Percentiles rank a stretch among this genome's conserved stretches.
These are phyloP conservation scores for Protonemura montana DNA, from an alignment of 2,888 invertebrate species.

Conservation along the genomic window DNA sequence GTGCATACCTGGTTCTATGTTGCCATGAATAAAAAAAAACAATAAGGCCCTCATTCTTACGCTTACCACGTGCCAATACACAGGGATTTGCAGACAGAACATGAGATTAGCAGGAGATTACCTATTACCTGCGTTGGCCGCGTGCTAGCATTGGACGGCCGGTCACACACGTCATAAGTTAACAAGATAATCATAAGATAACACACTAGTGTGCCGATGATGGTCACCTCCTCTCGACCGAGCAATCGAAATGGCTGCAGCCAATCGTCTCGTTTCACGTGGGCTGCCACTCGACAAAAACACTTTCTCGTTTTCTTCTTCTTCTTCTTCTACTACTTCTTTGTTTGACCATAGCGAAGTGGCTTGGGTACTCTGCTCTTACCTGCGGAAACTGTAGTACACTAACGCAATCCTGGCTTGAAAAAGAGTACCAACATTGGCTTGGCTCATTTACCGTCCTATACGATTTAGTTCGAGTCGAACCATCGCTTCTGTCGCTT, in stretches of 20 bases:
- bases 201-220: neutral
- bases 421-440: neutral
- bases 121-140: neutral
- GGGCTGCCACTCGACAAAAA: neutral
- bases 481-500: neutral
- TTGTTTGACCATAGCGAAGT: neutral
- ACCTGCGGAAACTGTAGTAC: neutral
- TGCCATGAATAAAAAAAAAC: neutral
- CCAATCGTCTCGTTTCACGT: neutral
- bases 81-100: neutral
- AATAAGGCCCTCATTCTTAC: neutral
- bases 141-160: neutral
- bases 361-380: neutral
- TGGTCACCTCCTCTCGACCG: neutral
- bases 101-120: neutral
- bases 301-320: neutral
- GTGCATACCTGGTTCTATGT: neutral
- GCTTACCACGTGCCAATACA: conserved; percentile 5
- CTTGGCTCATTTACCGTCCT: neutral
- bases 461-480: neutral
- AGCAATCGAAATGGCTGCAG: conserved; percentile 3
- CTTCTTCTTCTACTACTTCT: neutral
- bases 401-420: neutral
- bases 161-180: neutral
- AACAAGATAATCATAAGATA: conserved; percentile 7